Evolutionary conservation across 2,113 vertebrate genomes (phyloP), one percentile per base, ranked within the genome.

Genomic region (Hepsetus odoe): DNA sequence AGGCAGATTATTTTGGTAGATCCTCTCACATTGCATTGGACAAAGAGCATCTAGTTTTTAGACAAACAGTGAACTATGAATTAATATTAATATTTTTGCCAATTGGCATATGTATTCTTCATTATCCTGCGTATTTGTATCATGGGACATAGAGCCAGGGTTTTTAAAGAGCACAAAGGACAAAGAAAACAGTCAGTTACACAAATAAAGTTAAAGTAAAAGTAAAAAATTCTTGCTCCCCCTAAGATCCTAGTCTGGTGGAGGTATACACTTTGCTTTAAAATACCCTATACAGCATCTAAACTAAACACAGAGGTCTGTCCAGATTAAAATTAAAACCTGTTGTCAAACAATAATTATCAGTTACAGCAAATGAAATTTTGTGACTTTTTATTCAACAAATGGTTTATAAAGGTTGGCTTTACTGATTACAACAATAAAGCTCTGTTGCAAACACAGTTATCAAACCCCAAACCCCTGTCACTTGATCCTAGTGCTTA

Each of bases 1-100:
- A 56, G 35, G 14, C 49, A 75, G 55, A 49, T 76, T 32, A 81
- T 86, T 55, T 80, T 80, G 81, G 73, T 46, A 49, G 55, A n/a
- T n/a, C n/a, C n/a, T 64, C 12, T 58, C 42, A 67, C 62, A 30
- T 49, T 65, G 64, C 42, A 44, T 10, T 11, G 5, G 64, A 28
- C 33, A 33, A 13, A 55, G 33, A 28, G 70, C 44, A 56, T 53
- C 46, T n/a, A 56, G 64, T 79, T 80, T 83, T 83, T 71, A 78
- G 38, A 61, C 26, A 72, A 33, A 22, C 53, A 81, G 46, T 16
- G 73, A 69, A n/a, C n/a, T n/a, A n/a, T n/a, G n/a, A n/a, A n/a
- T n/a, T n/a, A n/a, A n/a, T n/a, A n/a, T n/a, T n/a, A n/a, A n/a
- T n/a, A n/a, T n/a, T n/a, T n/a, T n/a, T n/a, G n/a, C n/a, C 30